Percentiles rank a stretch among this genome's conserved stretches.
Conservation (phyloP, 2,888 invertebrate genomes). For the Smittia sp. region DNA sequence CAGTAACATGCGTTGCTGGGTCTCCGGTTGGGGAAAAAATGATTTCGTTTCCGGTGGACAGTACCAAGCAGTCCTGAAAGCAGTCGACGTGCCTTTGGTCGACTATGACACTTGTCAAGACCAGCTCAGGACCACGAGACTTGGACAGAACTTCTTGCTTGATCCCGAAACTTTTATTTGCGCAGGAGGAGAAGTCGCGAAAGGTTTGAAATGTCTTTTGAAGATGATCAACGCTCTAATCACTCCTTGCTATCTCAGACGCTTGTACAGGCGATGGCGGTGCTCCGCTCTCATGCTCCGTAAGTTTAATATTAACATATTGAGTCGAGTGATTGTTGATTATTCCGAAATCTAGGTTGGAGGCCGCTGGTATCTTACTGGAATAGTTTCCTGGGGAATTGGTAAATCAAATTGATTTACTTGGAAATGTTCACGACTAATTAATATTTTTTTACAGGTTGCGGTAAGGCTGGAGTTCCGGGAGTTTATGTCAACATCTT, state of each 20-base stretch:
- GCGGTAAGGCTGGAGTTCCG: slow-evolving; percentile 57
- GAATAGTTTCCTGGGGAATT: slow-evolving; percentile 65
- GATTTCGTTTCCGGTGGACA: slow-evolving; percentile 62
- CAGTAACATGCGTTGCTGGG: background rate
- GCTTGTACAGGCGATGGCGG: slow-evolving; percentile 1
- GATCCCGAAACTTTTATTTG: slow-evolving; percentile 70
- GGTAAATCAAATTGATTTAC: slow-evolving; percentile 48
- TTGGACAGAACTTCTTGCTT: slow-evolving; percentile 62
- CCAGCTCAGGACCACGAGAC: slow-evolving; percentile 62
- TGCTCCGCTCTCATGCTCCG: background rate
- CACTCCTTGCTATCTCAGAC: background rate
- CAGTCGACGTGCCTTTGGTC: slow-evolving; percentile 72
- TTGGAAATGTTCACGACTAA: background rate
- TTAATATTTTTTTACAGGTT: slow-evolving; percentile 57
- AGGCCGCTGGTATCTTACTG: background rate
- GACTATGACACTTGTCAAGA: slow-evolving; percentile 63
- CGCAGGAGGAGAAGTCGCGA: slow-evolving; percentile 68
- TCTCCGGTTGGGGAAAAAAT: slow-evolving; percentile 70
- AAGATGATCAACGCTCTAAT: slow-evolving; percentile 61
- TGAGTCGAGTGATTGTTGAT: too few species aligned
- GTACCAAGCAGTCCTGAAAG: slow-evolving; percentile 64
- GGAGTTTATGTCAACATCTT: slow-evolving; percentile 69
- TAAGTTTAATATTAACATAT: too few species aligned
- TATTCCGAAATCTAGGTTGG: background rate
- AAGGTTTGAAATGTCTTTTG: slow-evolving; percentile 45